phyloP scores from a whole-genome alignment of 2,888 invertebrate species.

The Agapostemon virescens region DNA sequence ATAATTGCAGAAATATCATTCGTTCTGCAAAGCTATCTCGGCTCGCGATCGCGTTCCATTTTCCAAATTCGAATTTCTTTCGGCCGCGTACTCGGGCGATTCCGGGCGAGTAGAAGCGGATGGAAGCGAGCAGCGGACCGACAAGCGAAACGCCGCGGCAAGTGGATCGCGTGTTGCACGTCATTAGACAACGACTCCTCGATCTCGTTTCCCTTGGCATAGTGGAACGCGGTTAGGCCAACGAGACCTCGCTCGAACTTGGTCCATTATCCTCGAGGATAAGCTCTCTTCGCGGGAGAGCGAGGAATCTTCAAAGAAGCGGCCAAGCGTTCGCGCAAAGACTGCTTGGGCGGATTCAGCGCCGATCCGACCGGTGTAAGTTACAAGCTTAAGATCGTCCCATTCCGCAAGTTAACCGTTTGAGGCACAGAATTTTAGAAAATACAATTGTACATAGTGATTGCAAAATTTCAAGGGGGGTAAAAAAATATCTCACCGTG shows the following conservation, averaged over 20 bases:
- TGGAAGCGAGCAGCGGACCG: conserved; percentile 51
- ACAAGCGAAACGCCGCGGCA: conserved; percentile 23
- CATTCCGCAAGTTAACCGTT: too few species aligned
- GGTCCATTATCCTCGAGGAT: not conserved
- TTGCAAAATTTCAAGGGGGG: too few species aligned
- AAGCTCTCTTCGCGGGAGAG: not conserved
- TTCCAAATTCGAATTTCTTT: conserved; percentile 44
- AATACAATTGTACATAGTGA: too few species aligned
- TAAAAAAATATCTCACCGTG: too few species aligned
- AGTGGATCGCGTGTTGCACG: conserved; percentile 62
- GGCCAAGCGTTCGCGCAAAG: too few species aligned
- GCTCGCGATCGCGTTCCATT: not conserved
- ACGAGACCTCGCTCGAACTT: not conserved
- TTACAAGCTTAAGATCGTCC: too few species aligned
- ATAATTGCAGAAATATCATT: too few species aligned
- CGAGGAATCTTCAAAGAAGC: not conserved
- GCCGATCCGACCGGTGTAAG: too few species aligned
- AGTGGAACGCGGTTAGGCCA: not conserved
- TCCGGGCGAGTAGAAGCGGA: not conserved
- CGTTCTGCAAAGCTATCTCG: too few species aligned
- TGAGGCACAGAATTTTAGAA: too few species aligned
- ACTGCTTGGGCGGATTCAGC: too few species aligned
- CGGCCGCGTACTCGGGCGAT: not conserved
- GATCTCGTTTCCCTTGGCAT: conserved; percentile 25
- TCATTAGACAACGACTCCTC: conserved; percentile 57